Base-by-base conservation (phyloP, 1,140 invertebrate genomes). In the Rhyzopertha dominica region DNA sequence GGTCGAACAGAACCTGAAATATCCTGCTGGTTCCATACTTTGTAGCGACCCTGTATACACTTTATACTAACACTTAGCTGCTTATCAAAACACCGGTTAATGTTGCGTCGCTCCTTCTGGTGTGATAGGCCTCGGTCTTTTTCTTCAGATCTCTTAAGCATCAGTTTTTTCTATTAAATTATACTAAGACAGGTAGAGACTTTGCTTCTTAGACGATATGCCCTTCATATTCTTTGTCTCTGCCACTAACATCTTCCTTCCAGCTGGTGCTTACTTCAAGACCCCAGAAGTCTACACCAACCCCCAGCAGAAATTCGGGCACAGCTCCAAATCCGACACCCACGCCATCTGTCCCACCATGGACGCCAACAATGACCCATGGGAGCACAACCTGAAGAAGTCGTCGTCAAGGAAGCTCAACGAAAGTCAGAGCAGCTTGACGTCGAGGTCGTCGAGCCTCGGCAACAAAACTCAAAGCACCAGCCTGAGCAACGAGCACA, bases 401-500 rank as follows among this genome's bases (percentile, higher is more conserved):
- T 32, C 38, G 24, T 53, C 54, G 8, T 59, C 58, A 3, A 54
- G 44, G 25, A 56, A 56, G 23, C 43, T 63, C 3, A 49, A 63
- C 29, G 63, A 63, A 31, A 66, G 63, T 34, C 63, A 65, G 40
- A 66, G 59, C 39, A 63, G 61, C 37, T 42, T 66, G 10, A 67
- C 61, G 25, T 65, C 62, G 8, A 42, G 52, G 12, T 52, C 50
- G 28, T 61, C 55, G 4, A 65, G 62, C 52, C 41, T 67, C 9
- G 65, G 65, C 5, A 67, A 67, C 37, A 55, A 54, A 19, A 67
- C 63, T 1, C 62, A 66, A 46, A 67, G 63, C 50, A 66, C 63
- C 23, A 65, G 54, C 32, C 45, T 66, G 22, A 67, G 65, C 41
- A 50, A 54, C 38, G 60, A 62, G 8, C 40, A 53, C 8, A 43